Evolutionary conservation across 2,113 vertebrate genomes (phyloP).

Genomic region (Aldabrachelys gigantea): DNA sequence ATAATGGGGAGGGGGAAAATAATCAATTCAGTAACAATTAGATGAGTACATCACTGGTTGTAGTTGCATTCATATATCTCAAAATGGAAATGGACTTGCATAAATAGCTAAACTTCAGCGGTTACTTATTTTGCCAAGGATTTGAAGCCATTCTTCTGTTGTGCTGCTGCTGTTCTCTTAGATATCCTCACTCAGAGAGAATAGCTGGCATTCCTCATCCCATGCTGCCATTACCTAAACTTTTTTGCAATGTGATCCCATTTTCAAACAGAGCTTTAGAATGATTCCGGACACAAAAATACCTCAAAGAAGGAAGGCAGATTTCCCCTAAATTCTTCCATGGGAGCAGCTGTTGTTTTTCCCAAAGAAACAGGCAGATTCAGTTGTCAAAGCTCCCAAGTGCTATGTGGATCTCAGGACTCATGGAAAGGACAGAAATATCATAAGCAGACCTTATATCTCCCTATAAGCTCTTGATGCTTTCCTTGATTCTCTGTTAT

Average conservation of each 20-base stretch:
- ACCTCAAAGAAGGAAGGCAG: not conserved
- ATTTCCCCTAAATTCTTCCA: not conserved
- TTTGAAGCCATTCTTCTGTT: not conserved
- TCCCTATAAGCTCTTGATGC: not conserved
- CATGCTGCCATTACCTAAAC: not conserved
- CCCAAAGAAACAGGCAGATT: not conserved
- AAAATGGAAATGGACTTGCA: fast-evolving
- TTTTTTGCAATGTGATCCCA: not conserved
- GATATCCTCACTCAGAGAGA: fast-evolving
- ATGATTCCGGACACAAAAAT: not conserved
- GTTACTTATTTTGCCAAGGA: fast-evolving
- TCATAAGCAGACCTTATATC: not conserved
- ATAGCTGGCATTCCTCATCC: not conserved
- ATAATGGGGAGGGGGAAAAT: not conserved
- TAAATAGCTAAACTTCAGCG: not conserved
- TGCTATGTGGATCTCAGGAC: fast-evolving
- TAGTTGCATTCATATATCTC: fast-evolving
- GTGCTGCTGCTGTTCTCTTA: fast-evolving
- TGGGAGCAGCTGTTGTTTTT: not conserved
- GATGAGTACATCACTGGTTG: not conserved
- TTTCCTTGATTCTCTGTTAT: fast-evolving
- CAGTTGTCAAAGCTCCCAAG: not conserved
- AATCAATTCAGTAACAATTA: not conserved
- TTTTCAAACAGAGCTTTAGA: not conserved
- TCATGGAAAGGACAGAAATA: fast-evolving